phyloP scores from a whole-genome alignment of 2,888 invertebrate species.

The Harpalus rubripes region DNA sequence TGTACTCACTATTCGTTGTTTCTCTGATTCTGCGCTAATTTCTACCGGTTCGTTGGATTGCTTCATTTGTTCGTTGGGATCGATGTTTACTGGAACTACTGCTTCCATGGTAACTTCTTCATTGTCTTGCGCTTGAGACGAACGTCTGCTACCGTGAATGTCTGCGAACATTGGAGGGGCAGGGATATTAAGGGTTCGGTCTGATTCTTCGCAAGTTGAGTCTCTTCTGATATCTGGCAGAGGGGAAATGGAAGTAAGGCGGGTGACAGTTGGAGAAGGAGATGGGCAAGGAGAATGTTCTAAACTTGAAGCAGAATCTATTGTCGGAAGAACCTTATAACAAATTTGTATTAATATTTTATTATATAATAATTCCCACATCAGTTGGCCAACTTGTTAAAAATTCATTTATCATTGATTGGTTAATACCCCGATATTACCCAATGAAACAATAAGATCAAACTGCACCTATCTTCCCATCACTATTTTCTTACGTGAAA shows the following conservation, averaged over 20 bases:
- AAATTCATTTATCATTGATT: too few species aligned
- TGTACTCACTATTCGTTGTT: constrained; percentile 65
- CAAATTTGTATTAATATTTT: constrained; percentile 1
- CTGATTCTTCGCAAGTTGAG: constrained; percentile 80
- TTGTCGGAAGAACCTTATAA: constrained; percentile 74
- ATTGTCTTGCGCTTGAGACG: constrained; percentile 77
- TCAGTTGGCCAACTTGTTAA: too few species aligned
- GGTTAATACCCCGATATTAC: too few species aligned
- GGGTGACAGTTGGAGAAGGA: constrained; percentile 76
- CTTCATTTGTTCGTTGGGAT: constrained; percentile 56
- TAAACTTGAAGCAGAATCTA: constrained; percentile 76
- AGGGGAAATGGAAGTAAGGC: constrained; percentile 83
- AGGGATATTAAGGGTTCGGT: constrained; percentile 80
- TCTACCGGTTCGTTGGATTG: constrained; percentile 58
- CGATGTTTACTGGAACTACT: constrained; percentile 17
- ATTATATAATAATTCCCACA: not conserved
- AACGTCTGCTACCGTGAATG: constrained; percentile 82
- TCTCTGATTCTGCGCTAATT: constrained; percentile 34
- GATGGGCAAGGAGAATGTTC: constrained; percentile 79
- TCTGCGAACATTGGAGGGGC: constrained; percentile 90
- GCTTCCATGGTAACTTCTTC: constrained; percentile 31
- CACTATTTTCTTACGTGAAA: too few species aligned
- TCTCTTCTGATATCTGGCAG: constrained; percentile 83
- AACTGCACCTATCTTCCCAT: too few species aligned
- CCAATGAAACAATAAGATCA: too few species aligned